These are phyloP conservation scores for Heliconius himera DNA, from an alignment of 1,140 invertebrate species.

Conservation along the genomic window DNA sequence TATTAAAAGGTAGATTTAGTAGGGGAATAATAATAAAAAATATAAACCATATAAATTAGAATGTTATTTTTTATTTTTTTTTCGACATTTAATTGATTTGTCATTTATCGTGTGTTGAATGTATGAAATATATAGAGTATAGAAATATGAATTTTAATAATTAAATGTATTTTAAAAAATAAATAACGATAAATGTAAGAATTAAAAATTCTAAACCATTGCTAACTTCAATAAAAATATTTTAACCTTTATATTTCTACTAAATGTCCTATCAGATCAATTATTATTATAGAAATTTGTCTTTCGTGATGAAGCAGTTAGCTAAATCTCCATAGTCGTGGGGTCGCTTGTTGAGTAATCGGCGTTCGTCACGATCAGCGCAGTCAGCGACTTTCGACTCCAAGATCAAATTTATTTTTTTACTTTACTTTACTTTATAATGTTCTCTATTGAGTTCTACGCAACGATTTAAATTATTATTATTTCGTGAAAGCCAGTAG, in stretches of 20 bases:
- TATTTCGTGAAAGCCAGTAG: neutral
- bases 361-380: slow-evolving; percentile 33
- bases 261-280: slow-evolving; percentile 28
- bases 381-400: slow-evolving; percentile 22
- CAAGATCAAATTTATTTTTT: slow-evolving; percentile 23
- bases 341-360: slow-evolving; percentile 34
- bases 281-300: slow-evolving; percentile 37
- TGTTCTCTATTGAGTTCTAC: neutral
- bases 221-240: neutral
- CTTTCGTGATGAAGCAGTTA: slow-evolving; percentile 37
- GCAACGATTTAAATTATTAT: neutral
- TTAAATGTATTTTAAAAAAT: neutral
- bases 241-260: slow-evolving; percentile 25
- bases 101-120: too few relatives aligned
- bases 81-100: too few relatives aligned
- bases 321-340: slow-evolving; percentile 35
- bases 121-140: too few relatives aligned
- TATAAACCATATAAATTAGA: neutral
- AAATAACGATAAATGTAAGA: neutral
- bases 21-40: neutral
- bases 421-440: slow-evolving; percentile 2
- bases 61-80: too few relatives aligned
- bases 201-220: neutral
- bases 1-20: neutral
- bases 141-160: neutral